Evolutionary conservation across 2,113 vertebrate species (phyloP), one percentile per base, ranked within the genome.

Genomic region (Archilochus colubris): DNA sequence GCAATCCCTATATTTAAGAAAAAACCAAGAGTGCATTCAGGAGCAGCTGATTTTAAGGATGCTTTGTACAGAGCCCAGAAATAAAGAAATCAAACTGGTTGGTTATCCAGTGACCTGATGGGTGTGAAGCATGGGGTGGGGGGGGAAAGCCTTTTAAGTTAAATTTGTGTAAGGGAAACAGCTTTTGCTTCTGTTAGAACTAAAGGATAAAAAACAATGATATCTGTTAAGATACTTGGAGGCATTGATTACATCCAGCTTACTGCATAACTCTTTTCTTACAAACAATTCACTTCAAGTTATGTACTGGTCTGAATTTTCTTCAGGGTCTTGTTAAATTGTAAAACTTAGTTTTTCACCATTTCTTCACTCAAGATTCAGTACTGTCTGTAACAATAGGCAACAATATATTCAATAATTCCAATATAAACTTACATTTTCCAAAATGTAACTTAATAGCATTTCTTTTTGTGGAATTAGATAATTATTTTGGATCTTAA

Each of bases 41-140:
- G 22, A 54, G 25, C 21, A 38, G 14, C 5, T 57, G 20, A n/a
- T 91, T 89, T 89, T 83, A 57, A 77, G 22, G 51, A 55, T 5
- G 7, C 2, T 70, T 74, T 78, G 8, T 44, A 24, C 30, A 70
- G 46, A 87, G 25, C 13, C 55, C 20, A 62, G 36, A 67, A 79
- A 87, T 21, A 61, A 74, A 86, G 40, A 51, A 33, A 48, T 22
- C 51, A 69, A 80, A 51, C 17, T 20, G 10, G 4, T 53, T 36
- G 33, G 8, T 91, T 76, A 28, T 24, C 27, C 28, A 15, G 28
- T n/a, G 30, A 76, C 58, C 15, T 57, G 23, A 62, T 53, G 20
- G 31, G 1, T 44, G 54, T 50, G 24, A 66, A 40, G 4, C 14
- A 40, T 6, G 51, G 12, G 0, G 1, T n/a, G 10, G 40, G 40